Evolutionary conservation across 2,797 vertebrate species (phyloP), one percentile per base, ranked within the genome.

Genomic region (Acrocephalus scirpaceus): DNA sequence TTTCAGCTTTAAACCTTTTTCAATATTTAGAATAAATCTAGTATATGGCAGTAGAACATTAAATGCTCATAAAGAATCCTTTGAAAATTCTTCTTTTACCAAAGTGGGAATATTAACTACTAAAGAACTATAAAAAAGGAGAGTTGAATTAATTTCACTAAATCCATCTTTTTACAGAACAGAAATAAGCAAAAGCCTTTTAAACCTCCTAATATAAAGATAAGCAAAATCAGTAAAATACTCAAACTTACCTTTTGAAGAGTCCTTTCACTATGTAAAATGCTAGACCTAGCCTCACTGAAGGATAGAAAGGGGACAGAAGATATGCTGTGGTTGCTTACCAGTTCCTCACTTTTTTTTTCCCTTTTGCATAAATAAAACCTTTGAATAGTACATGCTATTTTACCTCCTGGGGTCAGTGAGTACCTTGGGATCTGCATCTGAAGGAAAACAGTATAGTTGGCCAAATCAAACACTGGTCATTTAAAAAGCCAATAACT

Each of bases 271-370:
- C 23, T 32, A 9, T 30, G 23, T 34, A n/a, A 74, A 85, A 54
- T 53, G 19, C 19, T 86, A 23, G 7, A 34, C 34, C 29, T 53
- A 61, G 16, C 51, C 42, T 75, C 40, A 74, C 22, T 1, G 1
- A 51, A 61, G n/a, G 38, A n/a, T 40, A 42, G 75, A 84, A 48
- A 71, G 23, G 16, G 8, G 11, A 53, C 10, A 50, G 32, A 90
- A 60, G 58, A 25, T 11, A 47, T 32, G 19, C 10, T 0, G 0
- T 40, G 3, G 7, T 61, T 76, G 27, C 29, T 62, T 60, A 69
- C 16, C 23, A 57, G 47, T 71, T 74, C 53, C 69, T 94, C 26
- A 26, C 27, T 78, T 23, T 17, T 23, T 47, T 36, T 44, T 44
- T 72, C 70, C 51, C 34, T 56, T 75, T 76, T 7, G 3, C 58